A percentile compares a stretch with the other conserved stretches of the same genome.
phyloP scores from a whole-genome alignment of 2,113 vertebrate species.

The Periophthalmodon schlosseri region DNA sequence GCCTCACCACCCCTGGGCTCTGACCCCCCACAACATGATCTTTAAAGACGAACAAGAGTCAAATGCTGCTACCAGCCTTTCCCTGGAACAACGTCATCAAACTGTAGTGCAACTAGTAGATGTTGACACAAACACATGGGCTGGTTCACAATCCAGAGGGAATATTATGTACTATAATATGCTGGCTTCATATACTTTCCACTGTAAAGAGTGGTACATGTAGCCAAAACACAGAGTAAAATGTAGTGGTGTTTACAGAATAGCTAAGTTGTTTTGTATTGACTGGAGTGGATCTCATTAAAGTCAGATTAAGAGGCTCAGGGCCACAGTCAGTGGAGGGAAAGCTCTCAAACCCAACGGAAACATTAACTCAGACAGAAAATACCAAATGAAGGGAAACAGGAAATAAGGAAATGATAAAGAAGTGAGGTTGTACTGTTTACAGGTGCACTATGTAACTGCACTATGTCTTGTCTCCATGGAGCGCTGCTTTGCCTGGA shows the following conservation, averaged over 20 bases:
- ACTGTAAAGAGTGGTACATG: constrained; percentile 3
- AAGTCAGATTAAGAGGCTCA: constrained; percentile 47
- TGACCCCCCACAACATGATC: constrained; percentile 11
- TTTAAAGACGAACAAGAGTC: constrained; percentile 33
- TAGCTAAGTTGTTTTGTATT: constrained; percentile 40
- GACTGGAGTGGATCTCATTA: constrained; percentile 50
- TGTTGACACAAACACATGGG: background rate
- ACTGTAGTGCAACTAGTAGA: background rate
- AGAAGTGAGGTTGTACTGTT: background rate
- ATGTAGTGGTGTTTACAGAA: constrained; percentile 23
- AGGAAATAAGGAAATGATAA: constrained; percentile 2
- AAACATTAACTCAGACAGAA: constrained; percentile 8
- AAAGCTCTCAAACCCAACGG: constrained; percentile 26
- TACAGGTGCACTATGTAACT: background rate
- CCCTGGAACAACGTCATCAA: background rate
- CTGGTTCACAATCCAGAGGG: background rate
- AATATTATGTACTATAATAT: background rate
- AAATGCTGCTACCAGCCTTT: constrained; percentile 28
- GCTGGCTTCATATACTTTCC: background rate
- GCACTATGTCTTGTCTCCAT: no score
- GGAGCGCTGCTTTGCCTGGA: no score
- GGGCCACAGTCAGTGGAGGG: constrained; percentile 21
- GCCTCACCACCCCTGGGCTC: constrained; percentile 20
- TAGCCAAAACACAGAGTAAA: constrained; percentile 11
- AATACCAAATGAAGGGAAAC: constrained; percentile 6